Evolutionary conservation across 2,113 vertebrate species (phyloP).

Genomic region (Labeo rohita): DNA sequence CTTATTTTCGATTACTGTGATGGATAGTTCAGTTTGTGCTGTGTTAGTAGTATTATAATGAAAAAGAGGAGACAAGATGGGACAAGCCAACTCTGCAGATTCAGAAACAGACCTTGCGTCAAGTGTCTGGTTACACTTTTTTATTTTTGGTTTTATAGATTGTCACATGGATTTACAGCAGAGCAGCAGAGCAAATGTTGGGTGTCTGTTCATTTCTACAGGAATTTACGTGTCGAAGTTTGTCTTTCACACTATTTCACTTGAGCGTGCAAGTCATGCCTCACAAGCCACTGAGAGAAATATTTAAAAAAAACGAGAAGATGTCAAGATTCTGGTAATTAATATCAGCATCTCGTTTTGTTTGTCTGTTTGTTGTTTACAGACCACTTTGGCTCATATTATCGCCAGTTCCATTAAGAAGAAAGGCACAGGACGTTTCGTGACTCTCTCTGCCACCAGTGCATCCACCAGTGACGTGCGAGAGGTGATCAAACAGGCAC

Average conservation of each 20-base stretch:
- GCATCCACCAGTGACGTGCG: conserved; percentile 87
- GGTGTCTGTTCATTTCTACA: neutral
- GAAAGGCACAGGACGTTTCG: conserved; percentile 84
- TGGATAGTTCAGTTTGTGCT: neutral
- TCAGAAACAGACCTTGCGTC: neutral
- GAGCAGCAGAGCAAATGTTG: neutral
- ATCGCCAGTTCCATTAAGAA: conserved; percentile 89
- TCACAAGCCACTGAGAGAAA: neutral
- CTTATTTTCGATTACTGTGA: neutral
- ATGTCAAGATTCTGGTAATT: neutral
- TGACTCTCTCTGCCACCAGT: conserved; percentile 90
- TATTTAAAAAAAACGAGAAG: too few relatives aligned
- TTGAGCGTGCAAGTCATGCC: too few relatives aligned
- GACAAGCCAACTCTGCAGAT: neutral
- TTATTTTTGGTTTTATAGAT: neutral
- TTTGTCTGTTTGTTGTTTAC: conserved; percentile 60
- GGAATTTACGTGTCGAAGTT: neutral
- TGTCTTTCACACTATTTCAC: neutral
- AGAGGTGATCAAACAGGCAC: conserved; percentile 94
- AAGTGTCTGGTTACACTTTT: neutral
- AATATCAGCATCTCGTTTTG: neutral
- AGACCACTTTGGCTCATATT: conserved; percentile 97
- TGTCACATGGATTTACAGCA: neutral
- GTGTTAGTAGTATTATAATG: neutral
- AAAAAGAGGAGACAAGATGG: too few relatives aligned